phyloP scores from a whole-genome alignment of 2,113 vertebrate genomes.

The Machaerirhynchus nigripectus region DNA sequence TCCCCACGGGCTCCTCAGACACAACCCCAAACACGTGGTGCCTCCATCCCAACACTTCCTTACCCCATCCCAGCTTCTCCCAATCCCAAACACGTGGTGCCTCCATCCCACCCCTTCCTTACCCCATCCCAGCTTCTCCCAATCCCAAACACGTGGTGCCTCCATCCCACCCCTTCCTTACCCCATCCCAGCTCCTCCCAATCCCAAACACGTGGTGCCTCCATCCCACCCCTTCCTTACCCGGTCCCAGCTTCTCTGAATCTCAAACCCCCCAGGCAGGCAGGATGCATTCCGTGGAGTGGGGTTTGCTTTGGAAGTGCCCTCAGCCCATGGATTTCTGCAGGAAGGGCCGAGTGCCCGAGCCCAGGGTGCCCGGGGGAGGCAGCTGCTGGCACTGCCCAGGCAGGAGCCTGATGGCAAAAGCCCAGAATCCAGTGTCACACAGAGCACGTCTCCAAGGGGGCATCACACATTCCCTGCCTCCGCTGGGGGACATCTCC shows the following conservation, averaged over 20 bases:
- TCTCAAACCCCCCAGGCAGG: accelerated
- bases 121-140: background rate
- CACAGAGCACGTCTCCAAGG: background rate
- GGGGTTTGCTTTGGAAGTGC: background rate
- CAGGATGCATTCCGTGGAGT: accelerated
- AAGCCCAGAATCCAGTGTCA: background rate
- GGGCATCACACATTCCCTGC: background rate
- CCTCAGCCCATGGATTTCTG: background rate
- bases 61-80: background rate
- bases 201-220: too few species aligned
- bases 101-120: background rate
- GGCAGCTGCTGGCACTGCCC: accelerated
- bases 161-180: background rate
- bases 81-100: background rate
- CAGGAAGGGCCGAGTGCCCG: background rate
- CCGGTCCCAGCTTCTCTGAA: background rate
- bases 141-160: background rate
- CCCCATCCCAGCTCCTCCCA: background rate
- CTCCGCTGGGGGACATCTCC: background rate
- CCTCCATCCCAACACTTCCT: background rate
- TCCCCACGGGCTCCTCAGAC: background rate
- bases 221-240: background rate
- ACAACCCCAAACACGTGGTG: accelerated
- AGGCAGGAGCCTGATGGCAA: background rate
- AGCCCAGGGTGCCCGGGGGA: accelerated